Evolutionary conservation across 2,113 vertebrate genomes (phyloP), one percentile per base, ranked within the genome.

Genomic region (Vireo altiloquus): DNA sequence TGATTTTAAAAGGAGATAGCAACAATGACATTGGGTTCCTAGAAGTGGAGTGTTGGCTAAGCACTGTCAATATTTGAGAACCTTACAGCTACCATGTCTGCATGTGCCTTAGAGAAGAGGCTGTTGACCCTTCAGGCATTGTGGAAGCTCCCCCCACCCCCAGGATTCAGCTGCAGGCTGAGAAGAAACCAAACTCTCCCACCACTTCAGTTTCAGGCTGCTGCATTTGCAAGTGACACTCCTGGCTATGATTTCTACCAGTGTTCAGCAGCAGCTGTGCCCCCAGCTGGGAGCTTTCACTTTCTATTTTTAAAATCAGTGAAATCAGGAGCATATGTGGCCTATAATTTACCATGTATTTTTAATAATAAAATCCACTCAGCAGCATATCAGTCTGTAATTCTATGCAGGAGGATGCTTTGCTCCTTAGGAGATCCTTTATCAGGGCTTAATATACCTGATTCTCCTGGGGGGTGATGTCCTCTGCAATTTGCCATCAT

Each of bases 261-360:
- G 84, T 5, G 27, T 77, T 96, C 82, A 96, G 94, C 90, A 95
- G 92, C 96, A 97, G 96, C 96, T 97, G 87, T 90, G 90, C 78
- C 96, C 96, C 95, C 96, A 97, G 96, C 97, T 97, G 95, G 87
- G 96, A 96, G 85, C 56, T 96, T 95, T 97, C 91, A 90, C 94
- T 97, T 97, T 98, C 97, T 98, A 97, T 98, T 98, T 98, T 98
- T 97, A 93, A 97, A 97, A 96, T 94, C 91, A 71, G 70, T 91
- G 82, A 95, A 96, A 96, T 96, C 80, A 92, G 95, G 93, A 94
- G 59, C 95, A 96, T 85, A 82, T 89, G 90, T 66, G 89, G 42
- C 71, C 92, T 96, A 60, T 96, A 96, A 97, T 97, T 97, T 96
- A 87, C 81, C 47, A 52, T 68, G 81, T 72, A 93, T 80, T 97